Evolutionary conservation across 2,797 vertebrate species (phyloP).

Genomic region (Cryptoblepharus egeriae): DNA sequence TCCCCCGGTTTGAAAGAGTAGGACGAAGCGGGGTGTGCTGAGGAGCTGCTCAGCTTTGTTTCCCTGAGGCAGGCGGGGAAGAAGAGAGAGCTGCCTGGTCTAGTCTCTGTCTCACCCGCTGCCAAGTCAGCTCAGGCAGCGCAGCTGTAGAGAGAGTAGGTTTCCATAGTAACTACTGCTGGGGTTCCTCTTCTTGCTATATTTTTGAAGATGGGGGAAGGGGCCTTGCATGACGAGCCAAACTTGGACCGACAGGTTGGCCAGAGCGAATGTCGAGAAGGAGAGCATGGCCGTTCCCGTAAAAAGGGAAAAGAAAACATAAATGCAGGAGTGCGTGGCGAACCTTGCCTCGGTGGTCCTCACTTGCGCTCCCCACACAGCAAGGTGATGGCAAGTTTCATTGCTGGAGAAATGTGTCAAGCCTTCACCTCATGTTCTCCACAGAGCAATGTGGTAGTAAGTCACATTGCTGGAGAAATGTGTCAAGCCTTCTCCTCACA

Average conservation of each 20-base stretch:
- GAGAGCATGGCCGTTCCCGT: neutral
- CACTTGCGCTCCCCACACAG: neutral
- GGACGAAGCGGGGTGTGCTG: neutral
- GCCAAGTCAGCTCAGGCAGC: conserved; percentile 56
- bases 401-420: neutral
- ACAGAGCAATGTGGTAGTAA: neutral
- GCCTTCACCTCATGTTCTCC: neutral
- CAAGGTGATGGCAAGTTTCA: neutral
- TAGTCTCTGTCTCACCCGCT: conserved; percentile 35
- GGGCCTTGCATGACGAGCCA: conserved; percentile 30
- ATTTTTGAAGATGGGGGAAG: conserved; percentile 26
- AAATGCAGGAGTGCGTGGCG: neutral
- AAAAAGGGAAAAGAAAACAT: neutral
- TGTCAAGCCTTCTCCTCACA: neutral
- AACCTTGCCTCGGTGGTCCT: too few species aligned
- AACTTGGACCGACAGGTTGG: rapidly evolving
- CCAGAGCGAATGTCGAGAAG: neutral
- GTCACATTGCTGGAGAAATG: neutral
- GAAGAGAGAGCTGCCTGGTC: conserved; percentile 8
- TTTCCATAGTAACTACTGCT: conserved; percentile 72
- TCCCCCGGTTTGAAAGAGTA: neutral
- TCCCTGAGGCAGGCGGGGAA: neutral
- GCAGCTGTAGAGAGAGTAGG: conserved; percentile 57
- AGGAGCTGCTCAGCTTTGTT: neutral
- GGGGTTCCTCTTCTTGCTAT: conserved; percentile 56